These are phyloP conservation scores for Cantharis rustica DNA, from an alignment of 2,888 invertebrate species.

Conservation along the genomic window DNA sequence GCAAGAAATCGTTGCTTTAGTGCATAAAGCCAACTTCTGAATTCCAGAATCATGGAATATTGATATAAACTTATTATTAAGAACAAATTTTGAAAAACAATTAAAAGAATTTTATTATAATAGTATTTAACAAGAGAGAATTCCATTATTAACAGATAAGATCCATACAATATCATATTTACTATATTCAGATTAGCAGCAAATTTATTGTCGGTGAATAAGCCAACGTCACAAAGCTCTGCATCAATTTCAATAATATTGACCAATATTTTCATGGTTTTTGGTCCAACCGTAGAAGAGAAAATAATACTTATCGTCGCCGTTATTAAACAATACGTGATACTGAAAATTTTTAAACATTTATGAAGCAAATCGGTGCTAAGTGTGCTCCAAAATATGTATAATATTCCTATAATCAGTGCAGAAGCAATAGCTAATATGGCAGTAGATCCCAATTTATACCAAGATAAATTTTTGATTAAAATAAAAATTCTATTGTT, in stretches of 20 bases:
- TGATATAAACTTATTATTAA: neutral
- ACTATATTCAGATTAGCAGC: neutral
- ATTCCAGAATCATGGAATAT: neutral
- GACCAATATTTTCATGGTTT: neutral
- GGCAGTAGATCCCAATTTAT: neutral
- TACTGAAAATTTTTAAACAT: neutral
- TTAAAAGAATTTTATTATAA: too few species aligned
- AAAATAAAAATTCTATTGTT: neutral
- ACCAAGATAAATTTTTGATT: neutral
- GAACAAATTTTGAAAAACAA: neutral
- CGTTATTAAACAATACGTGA: neutral
- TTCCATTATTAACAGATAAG: neutral
- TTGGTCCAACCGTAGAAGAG: neutral
- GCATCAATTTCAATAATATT: neutral
- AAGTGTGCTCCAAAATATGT: neutral
- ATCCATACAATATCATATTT: neutral
- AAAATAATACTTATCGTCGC: neutral
- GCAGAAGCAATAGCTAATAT: neutral
- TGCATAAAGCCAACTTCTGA: neutral
- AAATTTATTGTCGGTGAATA: neutral
- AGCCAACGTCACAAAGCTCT: neutral
- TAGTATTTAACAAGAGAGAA: too few species aligned
- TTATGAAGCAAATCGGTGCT: neutral
- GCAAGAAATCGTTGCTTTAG: neutral
- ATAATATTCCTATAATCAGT: neutral